Base-by-base conservation (phyloP, 2,888 invertebrate species). In the Margaritifera margaritifera region DNA sequence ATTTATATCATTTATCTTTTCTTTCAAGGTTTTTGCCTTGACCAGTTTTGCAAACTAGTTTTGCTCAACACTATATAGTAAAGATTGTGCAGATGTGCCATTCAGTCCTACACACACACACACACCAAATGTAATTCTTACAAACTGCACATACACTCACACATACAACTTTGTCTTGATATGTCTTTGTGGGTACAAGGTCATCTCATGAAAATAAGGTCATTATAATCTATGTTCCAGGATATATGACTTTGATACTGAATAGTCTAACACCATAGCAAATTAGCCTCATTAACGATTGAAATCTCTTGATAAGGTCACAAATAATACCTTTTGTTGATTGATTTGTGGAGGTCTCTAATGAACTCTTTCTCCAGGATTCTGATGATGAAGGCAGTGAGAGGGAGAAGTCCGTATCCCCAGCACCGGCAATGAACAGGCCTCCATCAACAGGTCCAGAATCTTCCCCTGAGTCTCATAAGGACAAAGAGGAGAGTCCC, bases 371-470 rank as follows among this genome's bases (percentile, higher is more conserved):
- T 31, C 50, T 65, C 42, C 68, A 89, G 89, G 90, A 90, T 65
- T 89, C 89, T 62, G 79, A 72, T 64, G 82, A 81, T 64, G 84
- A 84, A 18, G 80, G 77, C 42, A 73, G 74, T 50, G 79, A 78
- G 20, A 68, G 72, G 31, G 80, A 80, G 11, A 62, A 65, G 64
- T 71, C 75, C 15, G 71, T 63, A 50, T 77, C 80, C 20, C 79
- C 76, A 42, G 77, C 72, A 54, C 79, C 69, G 27, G 74, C 15
- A 42, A 55, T 42, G 42, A 64, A 71, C 51, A 60, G 42, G 8
- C 22, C 56, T 52, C 6, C 57, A 15, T 27, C 55, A n/a, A 50
- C 66, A 56, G 22, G 56, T 11, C n/a, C 22, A 22, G 24, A 56
- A 19, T 56, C 56, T 56, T 24, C 56, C 15, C n/a, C 22, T 3